A percentile compares a stretch with the other conserved stretches of the same genome.
Conservation (phyloP, 2,113 vertebrate species). For the Dendrocopos noguchii region DNA sequence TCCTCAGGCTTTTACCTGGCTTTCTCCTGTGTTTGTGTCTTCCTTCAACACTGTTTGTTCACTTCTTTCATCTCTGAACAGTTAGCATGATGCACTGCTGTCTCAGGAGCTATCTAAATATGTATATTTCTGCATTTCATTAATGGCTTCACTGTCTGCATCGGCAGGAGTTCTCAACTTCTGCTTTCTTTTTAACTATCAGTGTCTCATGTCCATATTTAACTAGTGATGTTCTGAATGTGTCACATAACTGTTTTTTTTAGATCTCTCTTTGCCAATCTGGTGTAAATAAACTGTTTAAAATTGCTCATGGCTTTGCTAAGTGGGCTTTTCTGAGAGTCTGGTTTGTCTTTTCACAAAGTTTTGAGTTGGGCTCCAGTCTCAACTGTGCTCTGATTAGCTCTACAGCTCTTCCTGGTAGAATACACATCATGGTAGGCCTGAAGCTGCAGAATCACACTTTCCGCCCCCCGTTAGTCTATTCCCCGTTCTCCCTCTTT, state of each 20-base stretch:
- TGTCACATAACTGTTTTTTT: constrained; percentile 64
- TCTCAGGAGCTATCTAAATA: constrained; percentile 40
- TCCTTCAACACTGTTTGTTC: neutral
- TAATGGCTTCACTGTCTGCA: constrained; percentile 6
- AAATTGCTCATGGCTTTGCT: constrained; percentile 48
- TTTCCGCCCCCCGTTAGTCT: neutral
- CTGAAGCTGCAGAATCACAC: neutral
- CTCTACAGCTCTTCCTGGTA: neutral
- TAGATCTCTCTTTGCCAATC: constrained; percentile 50
- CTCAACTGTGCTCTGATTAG: neutral
- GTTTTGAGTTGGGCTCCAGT: neutral
- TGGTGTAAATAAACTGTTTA: constrained; percentile 80
- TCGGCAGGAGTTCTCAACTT: neutral
- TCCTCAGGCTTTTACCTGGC: neutral
- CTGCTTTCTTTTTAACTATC: constrained; percentile 20
- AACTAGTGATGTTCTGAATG: constrained; percentile 44
- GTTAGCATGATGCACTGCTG: neutral
- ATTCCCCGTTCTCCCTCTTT: neutral
- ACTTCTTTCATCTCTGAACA: neutral
- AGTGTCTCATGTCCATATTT: constrained; percentile 40
- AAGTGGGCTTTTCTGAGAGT: neutral
- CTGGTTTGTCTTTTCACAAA: neutral
- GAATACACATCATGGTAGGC: neutral
- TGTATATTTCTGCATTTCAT: constrained; percentile 61
- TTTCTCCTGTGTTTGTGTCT: constrained; percentile 12